Conservation (phyloP, 2,113 vertebrate species). For the Colinus virginianus region DNA sequence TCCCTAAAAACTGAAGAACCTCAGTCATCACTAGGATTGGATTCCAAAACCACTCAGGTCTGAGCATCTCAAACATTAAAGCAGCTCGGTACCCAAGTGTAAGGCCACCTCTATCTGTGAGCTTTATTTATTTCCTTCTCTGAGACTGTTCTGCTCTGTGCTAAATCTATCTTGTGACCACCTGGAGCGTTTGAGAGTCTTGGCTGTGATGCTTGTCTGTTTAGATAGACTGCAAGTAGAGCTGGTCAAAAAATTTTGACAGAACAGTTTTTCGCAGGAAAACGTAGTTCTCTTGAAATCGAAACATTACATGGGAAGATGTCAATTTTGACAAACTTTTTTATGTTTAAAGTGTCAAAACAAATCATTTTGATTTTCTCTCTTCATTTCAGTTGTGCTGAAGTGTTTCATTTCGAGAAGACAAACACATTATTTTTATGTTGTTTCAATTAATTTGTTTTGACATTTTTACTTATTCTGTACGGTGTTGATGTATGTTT, state of each 20-base stretch:
- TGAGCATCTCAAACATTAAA: conserved; percentile 1
- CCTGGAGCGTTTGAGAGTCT: conserved; percentile 60
- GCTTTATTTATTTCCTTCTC: conserved; percentile 57
- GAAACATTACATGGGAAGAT: conserved; percentile 17
- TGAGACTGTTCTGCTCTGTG: conserved; percentile 47
- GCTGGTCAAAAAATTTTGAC: conserved; percentile 70
- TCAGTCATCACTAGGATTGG: not conserved
- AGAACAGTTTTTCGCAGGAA: conserved; percentile 55
- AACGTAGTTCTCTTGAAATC: not conserved
- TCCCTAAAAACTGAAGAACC: not conserved
- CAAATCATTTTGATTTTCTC: conserved; percentile 43
- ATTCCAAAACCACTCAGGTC: not conserved
- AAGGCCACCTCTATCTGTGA: conserved; percentile 26
- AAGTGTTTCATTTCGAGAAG: conserved; percentile 25
- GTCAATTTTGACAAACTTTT: conserved; percentile 60
- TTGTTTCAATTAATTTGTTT: conserved; percentile 67
- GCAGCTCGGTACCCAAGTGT: not conserved
- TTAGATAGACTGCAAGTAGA: conserved; percentile 52
- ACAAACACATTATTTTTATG: conserved; percentile 27
- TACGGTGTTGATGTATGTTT: not conserved
- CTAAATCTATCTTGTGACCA: conserved; percentile 68
- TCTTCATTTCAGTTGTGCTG: not conserved
- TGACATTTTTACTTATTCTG: conserved; percentile 26
- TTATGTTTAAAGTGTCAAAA: conserved; percentile 48
- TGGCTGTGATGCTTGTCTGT: conserved; percentile 61